A percentile compares a stretch with the other conserved stretches of the same genome.
Evolutionary conservation across 1,140 invertebrate genomes (phyloP).

Genomic region (Aphelenchoides fujianensis): DNA sequence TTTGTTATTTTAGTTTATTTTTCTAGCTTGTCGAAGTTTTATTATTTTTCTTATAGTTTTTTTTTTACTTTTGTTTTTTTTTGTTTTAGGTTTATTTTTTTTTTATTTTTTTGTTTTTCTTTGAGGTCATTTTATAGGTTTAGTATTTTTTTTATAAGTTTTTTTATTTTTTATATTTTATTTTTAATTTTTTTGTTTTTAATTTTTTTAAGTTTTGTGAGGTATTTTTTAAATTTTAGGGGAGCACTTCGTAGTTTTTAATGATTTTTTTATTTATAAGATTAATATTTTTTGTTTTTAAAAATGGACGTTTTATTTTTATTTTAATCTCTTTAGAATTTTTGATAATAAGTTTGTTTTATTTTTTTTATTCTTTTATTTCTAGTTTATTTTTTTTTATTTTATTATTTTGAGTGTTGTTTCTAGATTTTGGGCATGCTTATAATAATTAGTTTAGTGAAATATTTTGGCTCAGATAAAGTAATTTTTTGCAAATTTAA

Average conservation of each 20-base stretch:
- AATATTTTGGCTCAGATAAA: constrained; percentile 14
- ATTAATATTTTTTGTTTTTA: constrained; percentile 20
- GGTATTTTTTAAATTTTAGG: constrained; percentile 32
- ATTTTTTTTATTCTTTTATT: constrained; percentile 27
- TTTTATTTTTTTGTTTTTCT: constrained; percentile 63
- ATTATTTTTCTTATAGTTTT: constrained; percentile 27
- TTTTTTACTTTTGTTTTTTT: constrained; percentile 34
- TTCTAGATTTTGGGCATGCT: constrained; percentile 30
- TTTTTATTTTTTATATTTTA: constrained; percentile 28
- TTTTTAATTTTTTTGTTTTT: constrained; percentile 25
- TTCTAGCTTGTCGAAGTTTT: constrained; percentile 35
- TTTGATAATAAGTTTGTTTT: constrained; percentile 22
- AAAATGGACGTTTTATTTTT: constrained; percentile 20
- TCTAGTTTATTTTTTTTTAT: constrained; percentile 21
- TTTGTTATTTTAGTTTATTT: constrained; percentile 38
- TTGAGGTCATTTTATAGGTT: constrained; percentile 39
- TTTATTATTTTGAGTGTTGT: constrained; percentile 24
- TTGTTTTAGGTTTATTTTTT: constrained; percentile 23
- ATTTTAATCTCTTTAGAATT: constrained; percentile 62
- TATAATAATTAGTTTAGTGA: constrained; percentile 28
- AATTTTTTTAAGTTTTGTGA: constrained; percentile 26
- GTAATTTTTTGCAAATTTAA: constrained; percentile 20
- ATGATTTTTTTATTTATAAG: constrained; percentile 4
- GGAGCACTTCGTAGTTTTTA: constrained; percentile 20
- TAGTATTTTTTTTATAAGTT: constrained; percentile 34